Percentiles rank a stretch among this genome's conserved stretches.
Evolutionary conservation across 2,113 vertebrate species (phyloP).

Genomic region (Nyctibius bracteatus): DNA sequence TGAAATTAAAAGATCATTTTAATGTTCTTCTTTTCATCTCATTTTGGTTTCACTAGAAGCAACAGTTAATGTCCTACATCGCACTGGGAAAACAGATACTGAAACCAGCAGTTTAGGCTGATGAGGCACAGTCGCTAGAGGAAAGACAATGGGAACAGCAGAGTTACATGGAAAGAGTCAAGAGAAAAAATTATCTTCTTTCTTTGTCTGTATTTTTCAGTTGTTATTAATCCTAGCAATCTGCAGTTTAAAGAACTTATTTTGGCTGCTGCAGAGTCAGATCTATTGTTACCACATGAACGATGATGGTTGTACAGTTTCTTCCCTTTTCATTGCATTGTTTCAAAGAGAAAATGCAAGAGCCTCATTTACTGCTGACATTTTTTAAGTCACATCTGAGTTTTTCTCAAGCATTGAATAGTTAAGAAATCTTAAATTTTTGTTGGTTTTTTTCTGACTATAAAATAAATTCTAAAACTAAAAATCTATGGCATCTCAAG

Average conservation of each 20-base stretch:
- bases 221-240: not conserved
- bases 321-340: not conserved
- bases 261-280: not conserved
- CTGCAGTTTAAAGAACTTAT: not conserved
- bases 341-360: not conserved
- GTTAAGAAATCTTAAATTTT: not conserved
- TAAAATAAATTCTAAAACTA: not conserved
- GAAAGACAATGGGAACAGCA: not conserved
- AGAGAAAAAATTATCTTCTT: not conserved
- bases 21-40: not conserved
- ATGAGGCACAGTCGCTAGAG: not conserved
- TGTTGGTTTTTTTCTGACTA: not conserved
- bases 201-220: not conserved
- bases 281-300: not conserved
- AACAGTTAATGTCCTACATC: not conserved
- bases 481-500: not conserved
- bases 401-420: not conserved
- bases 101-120: not conserved
- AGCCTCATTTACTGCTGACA: not conserved
- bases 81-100: not conserved
- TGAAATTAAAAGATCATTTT: not conserved
- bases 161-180: not conserved
- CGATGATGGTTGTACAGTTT: not conserved
- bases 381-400: not conserved
- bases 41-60: not conserved